Evolutionary conservation across 2,888 invertebrate genomes (phyloP).

Genomic region (Melanophora roralis): DNA sequence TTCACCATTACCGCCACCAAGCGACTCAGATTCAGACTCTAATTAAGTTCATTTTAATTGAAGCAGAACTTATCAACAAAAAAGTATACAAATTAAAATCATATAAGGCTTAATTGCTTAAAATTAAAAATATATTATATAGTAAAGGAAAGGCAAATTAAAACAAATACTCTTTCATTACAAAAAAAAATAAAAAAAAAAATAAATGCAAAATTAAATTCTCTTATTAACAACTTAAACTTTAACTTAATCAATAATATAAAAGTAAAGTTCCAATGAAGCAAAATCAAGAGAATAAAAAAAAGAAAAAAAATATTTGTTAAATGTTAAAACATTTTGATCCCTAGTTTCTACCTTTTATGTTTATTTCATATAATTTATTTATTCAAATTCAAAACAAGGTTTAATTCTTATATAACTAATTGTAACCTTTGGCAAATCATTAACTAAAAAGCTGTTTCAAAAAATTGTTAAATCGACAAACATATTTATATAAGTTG

Average conservation of each 20-base stretch:
- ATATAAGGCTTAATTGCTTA: conserved; percentile 56
- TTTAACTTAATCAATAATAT: conserved; percentile 43
- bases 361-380: too few relatives aligned
- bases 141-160: conserved; percentile 20
- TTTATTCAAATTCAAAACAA: too few relatives aligned
- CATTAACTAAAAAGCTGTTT: conserved; percentile 12
- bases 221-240: conserved; percentile 43
- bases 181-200: conserved; percentile 31
- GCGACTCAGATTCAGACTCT: conserved; percentile 79
- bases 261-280: conserved; percentile 59
- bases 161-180: conserved; percentile 53
- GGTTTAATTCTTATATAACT: too few relatives aligned
- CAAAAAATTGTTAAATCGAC: conserved; percentile 40
- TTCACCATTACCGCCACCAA: conserved; percentile 77
- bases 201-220: conserved; percentile 9
- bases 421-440: conserved; percentile 40
- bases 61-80: conserved; percentile 34
- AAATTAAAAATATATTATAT: conserved; percentile 11
- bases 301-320: conserved; percentile 46
- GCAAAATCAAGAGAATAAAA: not conserved
- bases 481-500: conserved; percentile 60
- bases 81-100: conserved; percentile 23
- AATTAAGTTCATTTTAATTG: conserved; percentile 78
- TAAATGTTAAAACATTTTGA: conserved; percentile 51
- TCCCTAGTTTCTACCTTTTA: not conserved